phyloP scores from a whole-genome alignment of 2,888 invertebrate genomes.

The Oxyscelio sp. region DNA sequence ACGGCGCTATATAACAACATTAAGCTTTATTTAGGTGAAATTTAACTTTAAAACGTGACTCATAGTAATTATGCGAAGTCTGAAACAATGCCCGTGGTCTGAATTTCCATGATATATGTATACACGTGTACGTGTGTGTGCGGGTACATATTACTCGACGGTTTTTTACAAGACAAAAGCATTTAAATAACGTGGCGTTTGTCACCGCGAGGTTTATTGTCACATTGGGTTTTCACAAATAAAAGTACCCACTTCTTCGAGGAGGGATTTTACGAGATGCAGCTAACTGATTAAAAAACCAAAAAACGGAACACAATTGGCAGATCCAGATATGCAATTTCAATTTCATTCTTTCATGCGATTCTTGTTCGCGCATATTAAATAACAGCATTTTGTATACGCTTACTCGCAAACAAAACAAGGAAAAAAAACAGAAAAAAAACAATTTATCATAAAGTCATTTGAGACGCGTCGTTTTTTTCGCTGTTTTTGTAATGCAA shows the following conservation, averaged over 20 bases:
- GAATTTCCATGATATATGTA: slow-evolving; percentile 84
- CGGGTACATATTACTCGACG: slow-evolving; percentile 63
- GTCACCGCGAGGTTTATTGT: slow-evolving; percentile 72
- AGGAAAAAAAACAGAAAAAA: too few species aligned
- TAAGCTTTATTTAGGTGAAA: slow-evolving; percentile 87
- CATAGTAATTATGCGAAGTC: slow-evolving; percentile 87
- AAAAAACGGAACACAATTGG: neutral
- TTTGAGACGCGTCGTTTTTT: neutral
- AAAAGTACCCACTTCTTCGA: slow-evolving; percentile 47
- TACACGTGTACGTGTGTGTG: slow-evolving; percentile 68
- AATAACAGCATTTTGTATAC: neutral
- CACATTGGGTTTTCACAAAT: slow-evolving; percentile 56
- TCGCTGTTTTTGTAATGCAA: neutral
- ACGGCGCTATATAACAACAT: slow-evolving; percentile 84
- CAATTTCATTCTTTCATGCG: neutral
- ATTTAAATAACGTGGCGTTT: slow-evolving; percentile 74
- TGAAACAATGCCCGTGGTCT: slow-evolving; percentile 85
- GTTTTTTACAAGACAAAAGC: slow-evolving; percentile 87
- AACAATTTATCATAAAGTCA: slow-evolving; percentile 7
- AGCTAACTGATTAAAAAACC: slow-evolving; percentile 13
- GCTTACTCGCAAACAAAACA: neutral
- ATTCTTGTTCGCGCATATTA: neutral
- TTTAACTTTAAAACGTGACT: slow-evolving; percentile 87
- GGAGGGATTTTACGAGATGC: neutral
- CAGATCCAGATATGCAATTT: neutral